Conservation (phyloP, 2,113 vertebrate genomes). For the Ginglymostoma cirratum region DNA sequence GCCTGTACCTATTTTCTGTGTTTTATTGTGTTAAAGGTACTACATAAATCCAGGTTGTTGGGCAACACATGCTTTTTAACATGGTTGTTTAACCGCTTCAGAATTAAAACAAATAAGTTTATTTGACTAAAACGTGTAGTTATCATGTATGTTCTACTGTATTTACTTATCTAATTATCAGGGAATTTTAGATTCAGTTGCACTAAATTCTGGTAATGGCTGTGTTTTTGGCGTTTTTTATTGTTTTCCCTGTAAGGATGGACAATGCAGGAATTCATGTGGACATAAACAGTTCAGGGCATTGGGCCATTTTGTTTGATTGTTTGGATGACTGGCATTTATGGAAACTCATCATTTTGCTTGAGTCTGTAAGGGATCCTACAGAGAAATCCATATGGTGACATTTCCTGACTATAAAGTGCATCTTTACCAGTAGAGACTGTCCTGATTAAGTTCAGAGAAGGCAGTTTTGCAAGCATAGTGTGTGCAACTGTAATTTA, state of each 20-base stretch:
- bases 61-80: background rate
- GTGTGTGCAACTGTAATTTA: background rate
- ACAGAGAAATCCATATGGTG: background rate
- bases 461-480: background rate
- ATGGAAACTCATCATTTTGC: background rate
- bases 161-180: background rate
- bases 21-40: no score
- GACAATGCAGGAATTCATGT: background rate
- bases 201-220: background rate
- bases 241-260: background rate
- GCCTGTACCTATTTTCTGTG: no score
- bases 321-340: background rate
- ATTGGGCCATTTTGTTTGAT: background rate
- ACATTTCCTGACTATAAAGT: background rate
- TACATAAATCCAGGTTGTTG: no score
- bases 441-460: background rate
- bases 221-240: background rate
- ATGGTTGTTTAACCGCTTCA: background rate
- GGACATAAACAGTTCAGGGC: background rate
- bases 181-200: background rate
- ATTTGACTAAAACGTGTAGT: background rate
- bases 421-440: background rate
- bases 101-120: background rate
- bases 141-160: background rate
- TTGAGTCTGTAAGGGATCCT: background rate